Base-by-base conservation (phyloP, 1,140 invertebrate genomes). In the Diabrotica undecimpunctata region DNA sequence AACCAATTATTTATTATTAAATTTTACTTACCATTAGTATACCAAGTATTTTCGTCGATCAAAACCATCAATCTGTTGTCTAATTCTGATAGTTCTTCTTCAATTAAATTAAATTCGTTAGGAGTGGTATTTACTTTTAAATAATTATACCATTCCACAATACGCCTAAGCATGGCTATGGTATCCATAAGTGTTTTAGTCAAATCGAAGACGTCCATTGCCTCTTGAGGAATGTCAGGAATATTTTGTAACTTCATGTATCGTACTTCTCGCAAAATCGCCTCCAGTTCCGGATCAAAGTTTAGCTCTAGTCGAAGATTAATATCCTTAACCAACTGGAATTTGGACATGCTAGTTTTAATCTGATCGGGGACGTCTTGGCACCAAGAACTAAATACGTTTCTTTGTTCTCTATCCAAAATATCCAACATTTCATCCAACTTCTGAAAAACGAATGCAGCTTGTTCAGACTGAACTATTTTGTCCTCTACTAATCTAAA, bases 81-180 rank as follows among this genome's bases (percentile, higher is more conserved):
- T 61, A 92, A 85, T 14, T 76, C 78, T 11, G 79, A 77, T 38
- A 92, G 81, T 75, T 91, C 87, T 56, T 83, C 78, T 75, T 87
- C 81, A 62, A 92, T 86, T 13, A 92, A 80, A 12, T 84, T 83
- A 59, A 84, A 87, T 77, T 92, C 90, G 3, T 87, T 86, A 60
- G 83, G 81, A 46, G 87, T 82, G 14, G 86, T 85, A 10, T 84
- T 83, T 57, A 82, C 83, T 39, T 85, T 81, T n/a, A 92, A 84
- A 71, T 85, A 85, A 78, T 92, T 92, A 75, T 84, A 86, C 83
- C 84, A 86, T 41, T 83, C 74, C 6, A 85, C 81, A 5, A 82
- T 82, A 6, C 83, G 75, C 51, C 82, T 84, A 13, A 86, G 72
- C 39, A 78, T 78, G 12, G 78, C 74, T 54, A 76, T 77, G n/a